Evolutionary conservation across 2,113 vertebrate species (phyloP).

Genomic region (Apus apus): DNA sequence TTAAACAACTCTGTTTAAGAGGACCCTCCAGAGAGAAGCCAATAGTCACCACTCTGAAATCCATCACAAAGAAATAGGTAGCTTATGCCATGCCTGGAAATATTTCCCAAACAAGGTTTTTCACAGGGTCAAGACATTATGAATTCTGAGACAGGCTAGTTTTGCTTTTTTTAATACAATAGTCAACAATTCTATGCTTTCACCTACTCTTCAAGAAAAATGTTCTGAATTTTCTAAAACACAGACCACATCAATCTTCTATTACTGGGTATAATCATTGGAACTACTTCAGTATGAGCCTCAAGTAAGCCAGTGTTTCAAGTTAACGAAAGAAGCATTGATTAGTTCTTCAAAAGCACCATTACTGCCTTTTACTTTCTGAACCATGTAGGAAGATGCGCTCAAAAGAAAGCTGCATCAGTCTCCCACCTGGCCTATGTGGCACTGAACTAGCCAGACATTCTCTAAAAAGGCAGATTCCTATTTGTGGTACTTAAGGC

Average conservation of each 20-base stretch:
- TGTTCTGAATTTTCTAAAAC: not conserved
- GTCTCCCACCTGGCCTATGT: not conserved
- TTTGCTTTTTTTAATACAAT: not conserved
- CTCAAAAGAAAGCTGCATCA: not conserved
- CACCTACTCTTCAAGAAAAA: not conserved
- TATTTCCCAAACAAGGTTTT: not conserved
- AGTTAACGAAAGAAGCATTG: not conserved
- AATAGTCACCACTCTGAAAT: not conserved
- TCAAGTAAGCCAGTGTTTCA: not conserved
- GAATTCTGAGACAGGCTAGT: not conserved
- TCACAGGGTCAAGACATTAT: not conserved
- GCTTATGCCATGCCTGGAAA: not conserved
- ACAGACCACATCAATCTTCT: not conserved
- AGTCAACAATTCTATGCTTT: not conserved
- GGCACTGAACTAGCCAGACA: not conserved
- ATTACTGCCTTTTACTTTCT: not conserved
- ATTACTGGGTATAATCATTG: fast-evolving
- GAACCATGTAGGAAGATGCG: not conserved
- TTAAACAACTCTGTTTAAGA: not conserved
- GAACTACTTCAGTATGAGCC: not conserved
- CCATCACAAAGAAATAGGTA: not conserved
- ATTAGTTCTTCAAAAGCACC: not conserved
- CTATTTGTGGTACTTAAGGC: constrained; percentile 29
- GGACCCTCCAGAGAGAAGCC: not conserved
- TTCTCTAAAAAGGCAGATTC: constrained; percentile 13